phyloP scores from a whole-genome alignment of 2,113 vertebrate genomes.

The Oenanthe melanoleuca region DNA sequence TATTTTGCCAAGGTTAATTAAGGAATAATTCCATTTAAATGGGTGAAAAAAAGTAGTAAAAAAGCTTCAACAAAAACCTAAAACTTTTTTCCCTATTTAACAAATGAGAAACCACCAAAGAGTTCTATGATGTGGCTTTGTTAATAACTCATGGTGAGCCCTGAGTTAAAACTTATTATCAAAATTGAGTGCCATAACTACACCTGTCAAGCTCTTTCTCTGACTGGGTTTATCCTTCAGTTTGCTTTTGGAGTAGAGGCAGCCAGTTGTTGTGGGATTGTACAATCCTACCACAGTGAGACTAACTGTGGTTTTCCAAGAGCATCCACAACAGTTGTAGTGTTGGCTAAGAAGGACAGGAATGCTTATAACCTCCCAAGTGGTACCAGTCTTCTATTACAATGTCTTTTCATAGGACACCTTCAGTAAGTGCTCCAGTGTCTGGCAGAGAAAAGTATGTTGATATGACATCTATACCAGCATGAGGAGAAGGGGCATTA shows the following conservation, averaged over 20 bases:
- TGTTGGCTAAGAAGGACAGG: not conserved
- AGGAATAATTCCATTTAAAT: not conserved
- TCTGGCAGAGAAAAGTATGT: not conserved
- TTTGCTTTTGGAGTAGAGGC: not conserved
- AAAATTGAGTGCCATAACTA: not conserved
- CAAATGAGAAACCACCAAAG: not conserved
- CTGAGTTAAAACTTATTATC: not conserved
- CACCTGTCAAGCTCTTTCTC: not conserved
- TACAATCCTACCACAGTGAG: not conserved
- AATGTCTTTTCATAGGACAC: not conserved
- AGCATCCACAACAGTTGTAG: not conserved
- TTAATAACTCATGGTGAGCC: not conserved
- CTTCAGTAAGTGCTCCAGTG: not conserved
- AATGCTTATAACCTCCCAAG: not conserved
- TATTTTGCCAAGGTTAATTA: not conserved
- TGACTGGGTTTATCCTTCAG: not conserved
- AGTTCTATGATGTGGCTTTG: not conserved
- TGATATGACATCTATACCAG: not conserved
- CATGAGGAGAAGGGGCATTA: not conserved
- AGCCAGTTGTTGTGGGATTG: not conserved
- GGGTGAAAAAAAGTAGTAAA: too few relatives aligned
- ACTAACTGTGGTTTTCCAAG: not conserved
- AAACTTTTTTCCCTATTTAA: not conserved
- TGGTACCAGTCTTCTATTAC: not conserved
- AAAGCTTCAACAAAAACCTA: not conserved